Percentiles rank a stretch among this genome's conserved stretches.
phyloP scores from a whole-genome alignment of 2,888 invertebrate species.

The Ochropleura leucogaster region DNA sequence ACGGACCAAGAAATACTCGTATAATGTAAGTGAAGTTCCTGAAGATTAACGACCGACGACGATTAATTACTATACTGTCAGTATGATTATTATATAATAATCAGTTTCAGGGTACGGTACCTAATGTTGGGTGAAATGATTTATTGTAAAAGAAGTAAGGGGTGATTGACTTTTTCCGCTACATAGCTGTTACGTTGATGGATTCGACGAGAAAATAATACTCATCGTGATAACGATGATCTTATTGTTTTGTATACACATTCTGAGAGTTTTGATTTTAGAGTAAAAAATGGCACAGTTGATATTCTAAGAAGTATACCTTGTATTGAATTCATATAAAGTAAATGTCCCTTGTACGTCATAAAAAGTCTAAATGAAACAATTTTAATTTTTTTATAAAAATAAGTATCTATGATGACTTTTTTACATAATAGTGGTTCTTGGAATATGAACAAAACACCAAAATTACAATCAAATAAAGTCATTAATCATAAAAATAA shows the following conservation, averaged over 20 bases:
- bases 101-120: not conserved
- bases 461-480: conserved; percentile 25
- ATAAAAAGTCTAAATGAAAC: too few species aligned
- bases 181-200: not conserved
- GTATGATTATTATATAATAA: conserved; percentile 36
- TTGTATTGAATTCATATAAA: too few species aligned
- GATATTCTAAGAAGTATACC: too few species aligned
- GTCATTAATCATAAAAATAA: conserved; percentile 50
- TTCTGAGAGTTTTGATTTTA: too few species aligned
- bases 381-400: too few species aligned
- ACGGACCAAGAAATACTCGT: conserved; percentile 5
- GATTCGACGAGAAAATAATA: not conserved
- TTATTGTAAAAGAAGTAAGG: conserved; percentile 16
- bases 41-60: conserved; percentile 49
- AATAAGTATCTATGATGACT: too few species aligned
- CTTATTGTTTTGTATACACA: too few species aligned
- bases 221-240: not conserved
- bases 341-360: too few species aligned
- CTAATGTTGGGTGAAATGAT: conserved; percentile 41
- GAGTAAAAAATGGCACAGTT: too few species aligned
- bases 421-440: not conserved
- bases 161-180: conserved; percentile 19
- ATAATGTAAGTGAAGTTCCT: not conserved
- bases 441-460: not conserved
- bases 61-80: conserved; percentile 37